phyloP scores from a whole-genome alignment of 2,888 invertebrate species.

The Calameuta pallipes region DNA sequence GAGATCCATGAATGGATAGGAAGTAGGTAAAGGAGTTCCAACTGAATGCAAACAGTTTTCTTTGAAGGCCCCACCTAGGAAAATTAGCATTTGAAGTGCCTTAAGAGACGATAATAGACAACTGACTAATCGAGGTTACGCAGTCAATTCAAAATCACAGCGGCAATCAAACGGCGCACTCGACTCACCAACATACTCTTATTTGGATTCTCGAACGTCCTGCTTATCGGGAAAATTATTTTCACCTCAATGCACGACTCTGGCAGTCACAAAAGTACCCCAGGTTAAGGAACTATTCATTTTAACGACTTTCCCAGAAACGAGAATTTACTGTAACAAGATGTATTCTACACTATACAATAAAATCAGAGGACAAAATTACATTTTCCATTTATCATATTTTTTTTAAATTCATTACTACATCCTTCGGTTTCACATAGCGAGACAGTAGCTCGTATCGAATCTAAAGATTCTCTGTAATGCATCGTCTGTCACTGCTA shows the following conservation, averaged over 20 bases:
- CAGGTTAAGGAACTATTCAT: background rate
- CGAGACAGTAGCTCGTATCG: background rate
- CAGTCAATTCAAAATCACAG: slow-evolving; percentile 33
- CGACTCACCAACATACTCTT: background rate
- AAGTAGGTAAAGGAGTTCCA: slow-evolving; percentile 31
- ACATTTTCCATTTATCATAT: background rate
- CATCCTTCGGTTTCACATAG: background rate
- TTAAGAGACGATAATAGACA: slow-evolving; percentile 48
- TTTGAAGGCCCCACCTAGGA: slow-evolving; percentile 40
- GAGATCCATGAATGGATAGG: slow-evolving; percentile 32
- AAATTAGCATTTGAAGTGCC: slow-evolving; percentile 61
- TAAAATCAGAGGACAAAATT: background rate
- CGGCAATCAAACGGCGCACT: slow-evolving; percentile 5
- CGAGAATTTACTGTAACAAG: background rate
- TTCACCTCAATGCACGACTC: background rate
- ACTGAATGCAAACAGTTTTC: slow-evolving; percentile 39
- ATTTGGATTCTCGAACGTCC: background rate
- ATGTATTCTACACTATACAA: background rate
- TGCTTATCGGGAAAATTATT: background rate
- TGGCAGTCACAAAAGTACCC: background rate
- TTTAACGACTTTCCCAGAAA: background rate
- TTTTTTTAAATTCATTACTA: background rate
- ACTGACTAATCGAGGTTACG: slow-evolving; percentile 41
- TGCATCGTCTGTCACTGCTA: slow-evolving; percentile 23
- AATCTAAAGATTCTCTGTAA: background rate